Evolutionary conservation across 2,888 invertebrate genomes (phyloP), one percentile per base, ranked within the genome.

Genomic region (Actias luna): DNA sequence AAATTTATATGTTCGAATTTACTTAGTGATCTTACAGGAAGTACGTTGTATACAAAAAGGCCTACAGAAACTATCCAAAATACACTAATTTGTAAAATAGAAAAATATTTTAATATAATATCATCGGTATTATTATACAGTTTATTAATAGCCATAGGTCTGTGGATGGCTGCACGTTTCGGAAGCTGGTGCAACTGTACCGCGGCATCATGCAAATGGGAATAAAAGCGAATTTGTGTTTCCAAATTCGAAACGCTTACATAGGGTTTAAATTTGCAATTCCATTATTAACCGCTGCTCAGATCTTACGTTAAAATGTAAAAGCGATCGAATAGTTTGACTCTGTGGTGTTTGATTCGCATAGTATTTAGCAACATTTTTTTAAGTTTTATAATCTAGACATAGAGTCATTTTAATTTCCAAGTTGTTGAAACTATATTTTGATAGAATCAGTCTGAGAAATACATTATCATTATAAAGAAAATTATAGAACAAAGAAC

Each of bases 221-320:
- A 86, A 83, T 92, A 87, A 92, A 92, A 92, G 92, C 89, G 81
- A 91, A 90, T 89, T 91, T 89, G 89, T 91, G 92, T 92, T 87
- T 78, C 82, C 82, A 83, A 90, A 91, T 88, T 87, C 88, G 80
- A 82, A 89, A 80, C 87, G 89, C 86, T 90, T 91, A 90, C 90
- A 87, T 89, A 89, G 88, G 89, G 90, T 87, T 91, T 85, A 90
- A 90, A 92, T 92, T 92, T 91, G 90, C 89, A 91, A 92, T 90
- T 92, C 92, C 86, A 89, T 89, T 84, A 88, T 89, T 88, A 82
- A 80, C 85, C 66, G 82, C 85, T 81, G 84, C 83, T 85, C 84
- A 84, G 82, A 89, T 89, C 86, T 89, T 89, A 87, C 83, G 84
- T 77, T 77, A 79, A 79, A 86, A 88, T 86, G 85, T 84, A 82